Evolutionary conservation across 2,888 invertebrate genomes (phyloP), one percentile per base, ranked within the genome.

Genomic region (Caenorhabditis panamensis): DNA sequence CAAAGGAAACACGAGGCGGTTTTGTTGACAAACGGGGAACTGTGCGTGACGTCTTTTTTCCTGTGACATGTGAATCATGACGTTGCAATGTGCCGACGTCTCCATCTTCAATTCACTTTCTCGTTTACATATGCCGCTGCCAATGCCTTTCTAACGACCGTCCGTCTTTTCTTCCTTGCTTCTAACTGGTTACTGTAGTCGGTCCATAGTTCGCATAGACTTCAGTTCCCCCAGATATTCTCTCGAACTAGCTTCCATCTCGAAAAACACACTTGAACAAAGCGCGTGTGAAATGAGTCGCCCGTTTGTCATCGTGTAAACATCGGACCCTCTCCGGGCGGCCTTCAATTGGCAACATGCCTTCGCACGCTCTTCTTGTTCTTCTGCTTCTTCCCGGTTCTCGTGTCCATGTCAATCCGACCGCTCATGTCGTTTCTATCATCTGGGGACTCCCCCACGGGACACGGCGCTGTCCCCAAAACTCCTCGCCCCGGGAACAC

Each of bases 251-350:
- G 9, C 8, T 41, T 41, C 41, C 13, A 13, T 13, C 2, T 41
- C 5, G 2, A 41, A 54, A 26, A 24, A 62, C 69, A 53, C 69
- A 53, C 71, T 58, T 58, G 47, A 31, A 62, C 37, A 73, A 49
- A 58, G 59, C 36, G 64, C 59, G 58, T 58, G 58, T 58, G 59
- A 73, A 73, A 73, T 73, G 64, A 66, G 73, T 64, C 58, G 72
- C 37, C 58, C 75, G 63, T 75, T 75, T 73, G 73, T 75, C 75
- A 75, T 75, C 61, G 59, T 66, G 75, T 75, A 75, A 75, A 75
- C 75, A 75, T 64, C 56, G 62, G 66, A 51, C 44, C 47, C 66
- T 58, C 51, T 59, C 58, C n/a, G 53, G 66, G 64, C 56, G 72
- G 72, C 62, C 58, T 63, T 36, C 53, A 66, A 66, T 59, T 75